These are phyloP conservation scores for Ameiurus melas DNA, from an alignment of 2,113 vertebrate species.

Conservation along the genomic window DNA sequence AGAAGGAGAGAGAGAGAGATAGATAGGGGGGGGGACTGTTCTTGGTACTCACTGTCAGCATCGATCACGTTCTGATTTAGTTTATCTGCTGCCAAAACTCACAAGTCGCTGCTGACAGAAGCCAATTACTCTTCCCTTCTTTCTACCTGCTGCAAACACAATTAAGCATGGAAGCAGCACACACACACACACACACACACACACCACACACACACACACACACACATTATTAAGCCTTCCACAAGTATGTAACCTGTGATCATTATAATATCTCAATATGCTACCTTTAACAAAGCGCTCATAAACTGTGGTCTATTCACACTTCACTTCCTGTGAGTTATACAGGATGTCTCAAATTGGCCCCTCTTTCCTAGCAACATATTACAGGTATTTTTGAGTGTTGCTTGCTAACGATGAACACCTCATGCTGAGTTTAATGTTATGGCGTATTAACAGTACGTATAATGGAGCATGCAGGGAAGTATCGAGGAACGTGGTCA, in stretches of 20 bases:
- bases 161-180: constrained; percentile 29
- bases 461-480: not conserved
- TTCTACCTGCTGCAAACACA: constrained; percentile 49
- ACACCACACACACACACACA: no score
- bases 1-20: not conserved
- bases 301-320: not conserved
- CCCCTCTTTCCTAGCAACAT: not conserved
- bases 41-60: constrained; percentile 55
- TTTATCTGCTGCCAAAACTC: constrained; percentile 69
- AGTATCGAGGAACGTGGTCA: not conserved
- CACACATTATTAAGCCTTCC: not conserved
- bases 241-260: no score
- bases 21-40: constrained; percentile 28
- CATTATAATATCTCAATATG: not conserved
- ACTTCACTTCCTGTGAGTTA: not conserved
- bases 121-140: constrained; percentile 57
- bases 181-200: no score
- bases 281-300: not conserved
- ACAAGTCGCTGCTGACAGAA: constrained; percentile 62
- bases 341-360: not conserved
- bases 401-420: not conserved
- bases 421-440: not conserved
- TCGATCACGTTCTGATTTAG: constrained; percentile 64
- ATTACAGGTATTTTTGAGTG: not conserved
- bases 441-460: not conserved